Evolutionary conservation across 2,888 invertebrate genomes (phyloP).

Genomic region (Brachyptera putata): DNA sequence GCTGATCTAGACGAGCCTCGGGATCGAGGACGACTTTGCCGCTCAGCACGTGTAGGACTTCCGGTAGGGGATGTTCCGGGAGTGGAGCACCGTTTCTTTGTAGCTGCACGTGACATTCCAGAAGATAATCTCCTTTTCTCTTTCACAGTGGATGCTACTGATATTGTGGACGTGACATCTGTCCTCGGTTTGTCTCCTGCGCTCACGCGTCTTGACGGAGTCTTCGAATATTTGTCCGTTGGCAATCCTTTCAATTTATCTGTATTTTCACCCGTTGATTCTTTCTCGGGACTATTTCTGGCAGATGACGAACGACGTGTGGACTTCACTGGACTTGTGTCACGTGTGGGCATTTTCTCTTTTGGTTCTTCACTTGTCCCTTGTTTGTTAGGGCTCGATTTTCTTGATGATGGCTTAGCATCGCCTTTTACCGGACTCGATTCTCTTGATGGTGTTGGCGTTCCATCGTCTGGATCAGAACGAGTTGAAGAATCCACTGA

Average conservation of each 20-base stretch:
- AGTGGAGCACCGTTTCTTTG: slow-evolving; percentile 39
- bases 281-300: slow-evolving; percentile 13
- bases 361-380: background rate
- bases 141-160: slow-evolving; percentile 25
- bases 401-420: slow-evolving; percentile 18
- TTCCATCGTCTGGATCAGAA: slow-evolving; percentile 27
- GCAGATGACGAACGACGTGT: slow-evolving; percentile 5
- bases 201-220: slow-evolving; percentile 23
- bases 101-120: slow-evolving; percentile 29
- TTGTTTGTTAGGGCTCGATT: slow-evolving; percentile 25
- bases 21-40: slow-evolving; percentile 32
- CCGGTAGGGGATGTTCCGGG: slow-evolving; percentile 50
- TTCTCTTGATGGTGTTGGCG: slow-evolving; percentile 21
- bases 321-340: slow-evolving; percentile 21
- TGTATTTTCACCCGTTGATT: background rate
- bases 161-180: background rate
- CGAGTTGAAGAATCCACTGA: slow-evolving; percentile 22
- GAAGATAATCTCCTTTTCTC: slow-evolving; percentile 34
- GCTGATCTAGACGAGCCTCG: slow-evolving; percentile 28
- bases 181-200: slow-evolving; percentile 27
- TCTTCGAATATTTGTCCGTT: background rate
- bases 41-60: slow-evolving; percentile 47
- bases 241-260: background rate
- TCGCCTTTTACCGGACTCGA: background rate
- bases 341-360: background rate